Evolutionary conservation across 2,797 vertebrate species (phyloP).

Genomic region (Propithecus perrieri): DNA sequence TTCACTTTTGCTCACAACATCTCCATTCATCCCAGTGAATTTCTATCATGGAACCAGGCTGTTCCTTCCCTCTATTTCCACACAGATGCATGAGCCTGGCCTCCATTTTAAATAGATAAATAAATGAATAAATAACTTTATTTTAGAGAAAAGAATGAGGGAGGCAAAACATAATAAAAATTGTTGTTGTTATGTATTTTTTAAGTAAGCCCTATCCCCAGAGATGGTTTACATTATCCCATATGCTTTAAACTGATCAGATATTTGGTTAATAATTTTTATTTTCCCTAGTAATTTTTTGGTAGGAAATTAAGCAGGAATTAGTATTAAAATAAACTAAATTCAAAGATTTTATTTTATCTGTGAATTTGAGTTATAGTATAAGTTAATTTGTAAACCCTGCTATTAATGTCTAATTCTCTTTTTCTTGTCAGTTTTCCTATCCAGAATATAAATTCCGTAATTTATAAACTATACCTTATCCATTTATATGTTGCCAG

Average conservation of each 20-base stretch:
- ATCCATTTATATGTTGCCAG: neutral
- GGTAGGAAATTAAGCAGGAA: neutral
- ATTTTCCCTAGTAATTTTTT: neutral
- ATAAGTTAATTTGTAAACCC: neutral
- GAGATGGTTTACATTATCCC: neutral
- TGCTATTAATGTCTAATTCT: neutral
- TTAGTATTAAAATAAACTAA: neutral
- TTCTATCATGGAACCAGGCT: neutral
- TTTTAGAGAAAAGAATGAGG: neutral
- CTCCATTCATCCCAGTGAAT: no score
- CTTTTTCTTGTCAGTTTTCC: neutral
- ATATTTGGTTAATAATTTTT: neutral
- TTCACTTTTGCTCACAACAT: neutral
- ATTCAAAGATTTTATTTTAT: neutral
- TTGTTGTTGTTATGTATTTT: neutral
- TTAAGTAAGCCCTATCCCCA: neutral
- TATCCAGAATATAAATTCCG: neutral
- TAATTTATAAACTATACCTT: neutral
- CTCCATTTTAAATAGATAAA: neutral
- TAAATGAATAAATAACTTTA: neutral
- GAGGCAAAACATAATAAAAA: neutral
- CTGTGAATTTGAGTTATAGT: neutral
- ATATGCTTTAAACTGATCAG: neutral
- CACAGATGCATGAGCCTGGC: neutral
- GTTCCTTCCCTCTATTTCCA: neutral